phyloP scores from a whole-genome alignment of 2,888 invertebrate genomes.

The Lepidocyrtinus sp. region DNA sequence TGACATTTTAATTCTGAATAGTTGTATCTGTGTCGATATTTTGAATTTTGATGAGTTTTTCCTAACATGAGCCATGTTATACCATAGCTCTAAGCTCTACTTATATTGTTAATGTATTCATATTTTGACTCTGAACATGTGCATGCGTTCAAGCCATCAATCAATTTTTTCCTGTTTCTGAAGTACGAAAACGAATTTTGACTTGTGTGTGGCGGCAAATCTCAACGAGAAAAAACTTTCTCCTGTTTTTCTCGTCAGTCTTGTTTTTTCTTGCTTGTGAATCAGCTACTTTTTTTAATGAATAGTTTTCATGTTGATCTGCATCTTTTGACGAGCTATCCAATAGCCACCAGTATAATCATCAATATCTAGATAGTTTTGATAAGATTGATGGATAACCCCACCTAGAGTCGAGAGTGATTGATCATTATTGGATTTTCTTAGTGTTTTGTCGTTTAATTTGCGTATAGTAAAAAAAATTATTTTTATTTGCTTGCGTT shows the following conservation, averaged over 20 bases:
- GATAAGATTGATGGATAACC: conserved; percentile 3
- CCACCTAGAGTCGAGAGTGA: conserved; percentile 9
- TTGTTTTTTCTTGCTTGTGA: not conserved
- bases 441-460: conserved; percentile 7
- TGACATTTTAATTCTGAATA: too few relatives aligned
- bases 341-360: too few relatives aligned
- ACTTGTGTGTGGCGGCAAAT: conserved; percentile 10
- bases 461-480: not conserved
- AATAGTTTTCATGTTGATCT: conserved; percentile 46
- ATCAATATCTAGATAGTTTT: not conserved
- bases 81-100: too few relatives aligned
- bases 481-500: conserved; percentile 1
- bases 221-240: not conserved
- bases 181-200: not conserved
- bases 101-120: too few relatives aligned
- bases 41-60: too few relatives aligned
- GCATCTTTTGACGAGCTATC: conserved; percentile 43
- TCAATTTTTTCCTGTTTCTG: too few relatives aligned
- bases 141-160: conserved; percentile 8
- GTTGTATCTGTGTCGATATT: too few relatives aligned
- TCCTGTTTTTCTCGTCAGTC: not conserved
- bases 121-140: not conserved
- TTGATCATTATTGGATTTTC: conserved; percentile 7
- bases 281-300: conserved; percentile 15
- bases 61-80: too few relatives aligned